Evolutionary conservation across 2,888 invertebrate genomes (phyloP).

Genomic region (Hirtodrosophila duncani): DNA sequence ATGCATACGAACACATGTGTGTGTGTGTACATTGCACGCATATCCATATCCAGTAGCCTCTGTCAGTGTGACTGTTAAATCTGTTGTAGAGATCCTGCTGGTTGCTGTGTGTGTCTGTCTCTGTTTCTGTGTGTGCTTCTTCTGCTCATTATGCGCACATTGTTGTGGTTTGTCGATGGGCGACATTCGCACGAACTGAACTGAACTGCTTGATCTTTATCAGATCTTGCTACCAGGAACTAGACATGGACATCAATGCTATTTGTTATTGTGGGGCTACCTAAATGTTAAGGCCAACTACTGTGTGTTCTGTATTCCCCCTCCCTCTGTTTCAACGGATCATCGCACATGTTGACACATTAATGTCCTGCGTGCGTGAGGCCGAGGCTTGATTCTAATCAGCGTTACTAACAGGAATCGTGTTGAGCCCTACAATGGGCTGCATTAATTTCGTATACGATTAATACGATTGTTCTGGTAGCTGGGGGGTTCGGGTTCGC

Average conservation of each 20-base stretch:
- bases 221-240: conserved; percentile 60
- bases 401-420: conserved; percentile 71
- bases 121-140: conserved; percentile 1
- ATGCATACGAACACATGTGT: conserved; percentile 5
- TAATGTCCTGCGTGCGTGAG: conserved; percentile 67
- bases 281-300: conserved; percentile 6
- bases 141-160: conserved; percentile 66
- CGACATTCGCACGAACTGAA: conserved; percentile 62
- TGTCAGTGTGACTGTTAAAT: conserved; percentile 18
- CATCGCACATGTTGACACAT: conserved; percentile 71
- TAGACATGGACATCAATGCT: conserved; percentile 56
- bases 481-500: conserved; percentile 28
- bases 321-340: not conserved
- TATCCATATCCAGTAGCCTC: no score
- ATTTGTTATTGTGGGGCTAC: conserved; percentile 50
- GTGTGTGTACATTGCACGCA: no score
- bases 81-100: conserved; percentile 25
- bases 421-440: conserved; percentile 51
- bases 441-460: conserved; percentile 69
- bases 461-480: no score
- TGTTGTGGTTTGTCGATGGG: conserved; percentile 55
- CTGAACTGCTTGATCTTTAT: conserved; percentile 53
- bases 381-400: conserved; percentile 60
- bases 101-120: not conserved
- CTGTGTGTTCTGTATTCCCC: conserved; percentile 1